Percentiles rank a stretch among this genome's conserved stretches.
Evolutionary conservation across 37 sponge, comb jelly and placozoan species (phyloP).

Genomic region (Lycopodina hypogea): DNA sequence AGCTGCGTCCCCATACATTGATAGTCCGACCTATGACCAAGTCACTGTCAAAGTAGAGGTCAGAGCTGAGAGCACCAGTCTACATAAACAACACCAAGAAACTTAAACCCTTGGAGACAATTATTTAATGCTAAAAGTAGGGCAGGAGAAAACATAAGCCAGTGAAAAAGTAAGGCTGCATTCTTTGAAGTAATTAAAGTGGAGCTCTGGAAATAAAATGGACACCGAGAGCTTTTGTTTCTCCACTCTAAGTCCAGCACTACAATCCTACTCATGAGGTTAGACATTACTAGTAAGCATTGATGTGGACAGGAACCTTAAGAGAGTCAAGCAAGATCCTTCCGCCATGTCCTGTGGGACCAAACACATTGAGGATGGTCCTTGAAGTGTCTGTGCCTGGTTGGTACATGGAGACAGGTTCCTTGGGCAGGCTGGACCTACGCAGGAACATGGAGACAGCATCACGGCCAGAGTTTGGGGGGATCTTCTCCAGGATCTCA

Average conservation of each 20-base stretch:
- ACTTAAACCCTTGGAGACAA: background rate
- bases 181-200: too few relatives aligned
- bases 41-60: slow-evolving; percentile 86
- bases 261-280: too few relatives aligned
- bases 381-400: slow-evolving; percentile 89
- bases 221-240: too few relatives aligned
- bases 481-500: slow-evolving; percentile 86
- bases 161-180: background rate
- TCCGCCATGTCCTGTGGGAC: slow-evolving; percentile 92
- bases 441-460: slow-evolving; percentile 88
- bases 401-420: slow-evolving; percentile 57
- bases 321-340: slow-evolving; percentile 76
- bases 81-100: slow-evolving; percentile 18
- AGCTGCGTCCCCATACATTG: slow-evolving; percentile 89
- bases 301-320: slow-evolving; percentile 22
- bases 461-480: slow-evolving; percentile 90
- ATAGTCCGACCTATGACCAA: slow-evolving; percentile 72
- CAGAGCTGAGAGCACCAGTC: slow-evolving; percentile 88
- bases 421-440: slow-evolving; percentile 76
- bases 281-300: too few relatives aligned
- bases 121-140: background rate
- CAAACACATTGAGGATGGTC: slow-evolving; percentile 98
- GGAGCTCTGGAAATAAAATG: too few relatives aligned
- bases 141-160: background rate
- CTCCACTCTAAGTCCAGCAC: too few relatives aligned